These are phyloP conservation scores for Syritta pipiens DNA, from an alignment of 2,888 invertebrate species.

Conservation along the genomic window DNA sequence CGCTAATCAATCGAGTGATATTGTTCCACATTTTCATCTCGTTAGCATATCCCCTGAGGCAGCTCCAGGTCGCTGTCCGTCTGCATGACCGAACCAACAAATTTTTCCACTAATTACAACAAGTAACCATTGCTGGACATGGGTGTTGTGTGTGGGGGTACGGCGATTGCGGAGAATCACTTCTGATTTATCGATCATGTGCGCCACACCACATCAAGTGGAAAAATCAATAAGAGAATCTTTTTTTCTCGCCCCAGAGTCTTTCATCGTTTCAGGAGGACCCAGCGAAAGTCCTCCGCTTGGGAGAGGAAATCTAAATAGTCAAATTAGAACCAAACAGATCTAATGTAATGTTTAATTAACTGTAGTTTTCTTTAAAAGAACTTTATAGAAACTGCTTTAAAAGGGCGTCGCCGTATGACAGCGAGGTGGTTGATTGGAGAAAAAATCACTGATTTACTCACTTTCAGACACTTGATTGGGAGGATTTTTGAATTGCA, in stretches of 20 bases:
- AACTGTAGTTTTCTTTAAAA: constrained; percentile 40
- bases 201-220: constrained; percentile 45
- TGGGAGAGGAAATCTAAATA: not conserved
- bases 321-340: not conserved
- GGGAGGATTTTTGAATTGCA: constrained; percentile 35
- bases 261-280: no score
- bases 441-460: constrained; percentile 22
- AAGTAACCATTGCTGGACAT: no score
- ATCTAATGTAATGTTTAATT: constrained; percentile 36
- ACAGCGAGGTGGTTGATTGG: constrained; percentile 7
- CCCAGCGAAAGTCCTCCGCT: no score
- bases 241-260: not conserved
- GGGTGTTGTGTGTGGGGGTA: not conserved
- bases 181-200: constrained; percentile 60
- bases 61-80: no score
- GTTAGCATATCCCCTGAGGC: not conserved
- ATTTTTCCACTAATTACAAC: not conserved
- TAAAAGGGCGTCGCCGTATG: constrained; percentile 67
- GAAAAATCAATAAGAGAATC: constrained; percentile 65
- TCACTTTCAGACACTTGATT: constrained; percentile 9
- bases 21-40: not conserved
- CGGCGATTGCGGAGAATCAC: constrained; percentile 21
- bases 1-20: no score
- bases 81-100: no score
- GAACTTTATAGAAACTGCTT: constrained; percentile 20